Evolutionary conservation across 2,888 invertebrate genomes (phyloP).

Genomic region (Diabrotica balteata): DNA sequence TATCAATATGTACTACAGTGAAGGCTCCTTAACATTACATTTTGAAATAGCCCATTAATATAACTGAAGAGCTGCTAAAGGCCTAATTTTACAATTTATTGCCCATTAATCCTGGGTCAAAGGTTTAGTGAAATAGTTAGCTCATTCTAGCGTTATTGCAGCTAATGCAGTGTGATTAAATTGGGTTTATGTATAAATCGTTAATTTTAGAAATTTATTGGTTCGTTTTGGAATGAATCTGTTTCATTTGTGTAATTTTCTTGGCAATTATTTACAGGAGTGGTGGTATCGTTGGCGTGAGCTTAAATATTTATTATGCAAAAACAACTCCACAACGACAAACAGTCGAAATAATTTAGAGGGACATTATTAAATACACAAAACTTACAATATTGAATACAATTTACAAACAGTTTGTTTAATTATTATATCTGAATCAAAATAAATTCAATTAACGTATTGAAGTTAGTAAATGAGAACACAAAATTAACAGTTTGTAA

Average conservation of each 20-base stretch:
- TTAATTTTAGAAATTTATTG: conserved; percentile 22
- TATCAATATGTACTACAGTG: no score
- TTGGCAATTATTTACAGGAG: conserved; percentile 13
- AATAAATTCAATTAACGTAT: no score
- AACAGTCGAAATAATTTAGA: no score
- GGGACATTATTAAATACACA: no score
- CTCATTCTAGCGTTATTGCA: conserved; percentile 13
- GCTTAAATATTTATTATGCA: not conserved
- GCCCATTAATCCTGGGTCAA: conserved; percentile 15
- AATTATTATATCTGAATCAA: no score
- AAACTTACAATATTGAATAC: no score
- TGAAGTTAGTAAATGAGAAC: no score
- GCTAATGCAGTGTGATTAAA: conserved; percentile 25
- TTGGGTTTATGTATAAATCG: conserved; percentile 24
- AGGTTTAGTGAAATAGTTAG: conserved; percentile 21
- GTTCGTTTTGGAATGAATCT: conserved; percentile 16
- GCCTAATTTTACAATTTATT: conserved; percentile 16
- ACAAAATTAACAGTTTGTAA: no score
- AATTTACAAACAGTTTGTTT: no score
- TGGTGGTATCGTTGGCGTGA: conserved; percentile 6
- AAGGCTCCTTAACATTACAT: no score
- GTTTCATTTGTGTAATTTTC: conserved; percentile 20
- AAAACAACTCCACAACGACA: not conserved
- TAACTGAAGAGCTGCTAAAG: conserved; percentile 19
- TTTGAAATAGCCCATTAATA: conserved; percentile 15